These are phyloP conservation scores for Elgonia sp. DNA, from an alignment of 2,888 invertebrate species.

Conservation along the genomic window DNA sequence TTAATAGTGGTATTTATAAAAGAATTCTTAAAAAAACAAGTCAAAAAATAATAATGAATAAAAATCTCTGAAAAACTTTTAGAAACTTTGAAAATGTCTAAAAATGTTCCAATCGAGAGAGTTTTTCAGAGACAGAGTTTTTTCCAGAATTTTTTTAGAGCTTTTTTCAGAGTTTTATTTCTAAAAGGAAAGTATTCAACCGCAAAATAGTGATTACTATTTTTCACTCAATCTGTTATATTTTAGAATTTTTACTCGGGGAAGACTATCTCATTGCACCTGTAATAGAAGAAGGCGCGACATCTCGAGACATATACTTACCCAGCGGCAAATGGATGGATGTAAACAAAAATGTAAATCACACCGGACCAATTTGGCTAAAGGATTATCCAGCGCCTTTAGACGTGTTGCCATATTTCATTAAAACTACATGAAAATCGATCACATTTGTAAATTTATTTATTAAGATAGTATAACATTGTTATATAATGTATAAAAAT, in stretches of 20 bases:
- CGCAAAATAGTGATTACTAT: no score
- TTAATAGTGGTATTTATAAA: no score
- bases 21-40: no score
- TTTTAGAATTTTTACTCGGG: slow-evolving; percentile 93
- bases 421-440: neutral
- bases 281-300: slow-evolving; percentile 89
- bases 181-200: no score
- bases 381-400: slow-evolving; percentile 90
- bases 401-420: slow-evolving; percentile 89
- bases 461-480: neutral
- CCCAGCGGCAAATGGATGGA: slow-evolving; percentile 93
- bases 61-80: no score
- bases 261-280: slow-evolving; percentile 93
- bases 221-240: no score
- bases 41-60: no score
- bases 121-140: no score
- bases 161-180: no score
- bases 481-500: neutral
- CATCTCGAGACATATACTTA: slow-evolving; percentile 91
- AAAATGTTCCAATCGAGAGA: no score
- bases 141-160: no score
- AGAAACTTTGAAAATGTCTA: no score
- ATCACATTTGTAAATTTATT: slow-evolving; percentile 5
- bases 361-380: slow-evolving; percentile 90
- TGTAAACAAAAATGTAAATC: slow-evolving; percentile 85